Base-by-base conservation (phyloP, 1,140 invertebrate genomes). In the Conus betulinus region DNA sequence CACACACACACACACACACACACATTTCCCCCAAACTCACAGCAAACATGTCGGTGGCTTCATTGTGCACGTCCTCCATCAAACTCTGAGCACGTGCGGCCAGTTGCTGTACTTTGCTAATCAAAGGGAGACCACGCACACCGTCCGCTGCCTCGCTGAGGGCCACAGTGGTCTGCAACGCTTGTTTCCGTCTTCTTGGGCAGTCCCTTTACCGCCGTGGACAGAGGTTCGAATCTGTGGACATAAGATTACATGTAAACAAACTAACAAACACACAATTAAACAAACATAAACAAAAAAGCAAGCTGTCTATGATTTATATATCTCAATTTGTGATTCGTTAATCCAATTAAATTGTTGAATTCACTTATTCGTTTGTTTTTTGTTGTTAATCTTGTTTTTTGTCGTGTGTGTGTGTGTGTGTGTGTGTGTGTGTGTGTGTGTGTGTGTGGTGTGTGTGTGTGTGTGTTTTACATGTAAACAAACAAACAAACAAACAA, bases 11-110 rank as follows among this genome's bases (percentile, higher is more conserved):
- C 3, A 39, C 0, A 39, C 39, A 39, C 39, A 39, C 39, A 39
- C 39, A 39, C 39, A 39, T 39, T 39, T 39, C 39, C 0, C 39
- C 39, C 39, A 0, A 39, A 39, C 39, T 3, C 39, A 39, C 39
- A 0, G 57, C 27, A 71, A 85, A 85, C 53, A 91, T 86, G 13
- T 74, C 71, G 7, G 85, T 78, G 27, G 88, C 67, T 27, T 91
- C 90, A 3, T 51, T 85, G 67, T 89, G 57, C 4, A 90, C 76
- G 25, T 91, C 90, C 63, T 88, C 84, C 39, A 91, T 85, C 13
- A 91, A 81, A 52, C 51, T 84, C 74, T 88, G 76, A 15, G 87
- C 87, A 88, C 85, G 86, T 5, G 55, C 27, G 7, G 90, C 85
- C 15, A 91, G 52, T 67, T 89, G 76, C 53, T 90, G 83, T 11